Conservation (phyloP, 2,888 invertebrate genomes). For the Cerastoderma edule region DNA sequence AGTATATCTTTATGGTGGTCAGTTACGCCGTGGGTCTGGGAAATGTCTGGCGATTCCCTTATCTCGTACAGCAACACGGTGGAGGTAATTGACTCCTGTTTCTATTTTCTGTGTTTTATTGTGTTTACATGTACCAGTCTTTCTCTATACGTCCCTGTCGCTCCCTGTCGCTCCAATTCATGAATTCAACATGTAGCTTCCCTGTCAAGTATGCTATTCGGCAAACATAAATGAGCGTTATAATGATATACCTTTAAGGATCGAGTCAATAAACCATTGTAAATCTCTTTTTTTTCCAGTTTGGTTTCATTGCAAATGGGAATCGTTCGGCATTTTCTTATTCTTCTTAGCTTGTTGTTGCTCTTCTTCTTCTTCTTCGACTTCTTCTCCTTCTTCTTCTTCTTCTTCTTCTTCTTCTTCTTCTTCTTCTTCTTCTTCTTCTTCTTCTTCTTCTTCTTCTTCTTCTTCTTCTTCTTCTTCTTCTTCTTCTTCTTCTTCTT, state of each 20-base stretch:
- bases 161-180: conserved; percentile 4
- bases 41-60: conserved; percentile 77
- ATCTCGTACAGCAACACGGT: conserved; percentile 74
- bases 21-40: conserved; percentile 77
- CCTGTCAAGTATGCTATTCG: too few relatives aligned
- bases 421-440: conserved; percentile 11
- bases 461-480: neutral
- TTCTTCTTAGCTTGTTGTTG: too few relatives aligned
- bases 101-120: neutral
- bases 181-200: too few relatives aligned
- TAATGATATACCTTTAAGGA: too few relatives aligned
- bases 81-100: conserved; percentile 75
- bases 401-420: neutral
- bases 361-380: too few relatives aligned
- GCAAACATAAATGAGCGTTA: too few relatives aligned
- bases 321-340: too few relatives aligned
- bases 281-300: too few relatives aligned
- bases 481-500: conserved; percentile 17
- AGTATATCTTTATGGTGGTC: conserved; percentile 78
- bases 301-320: too few relatives aligned
- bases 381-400: too few relatives aligned
- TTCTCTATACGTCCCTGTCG: conserved; percentile 1
- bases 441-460: conserved; percentile 4
- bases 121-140: neutral
- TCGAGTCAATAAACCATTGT: too few relatives aligned